Conservation (phyloP, 2,113 vertebrate genomes). For the Syngnathoides biaculeatus region DNA sequence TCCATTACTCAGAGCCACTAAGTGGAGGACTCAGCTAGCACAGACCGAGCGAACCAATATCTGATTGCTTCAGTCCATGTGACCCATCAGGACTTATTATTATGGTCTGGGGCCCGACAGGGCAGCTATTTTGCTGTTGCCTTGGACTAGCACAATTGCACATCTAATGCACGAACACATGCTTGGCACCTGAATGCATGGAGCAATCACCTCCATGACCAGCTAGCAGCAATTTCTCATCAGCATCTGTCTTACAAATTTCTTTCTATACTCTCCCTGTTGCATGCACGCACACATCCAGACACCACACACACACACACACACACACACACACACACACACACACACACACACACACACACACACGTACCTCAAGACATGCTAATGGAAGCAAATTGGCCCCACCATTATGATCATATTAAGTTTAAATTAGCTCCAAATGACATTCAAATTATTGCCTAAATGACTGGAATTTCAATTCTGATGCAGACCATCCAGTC, state of each 20-base stretch:
- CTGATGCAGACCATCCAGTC: conserved; percentile 20
- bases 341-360: conserved; percentile 23
- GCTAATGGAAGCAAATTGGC: conserved; percentile 57
- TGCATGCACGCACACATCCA: conserved; percentile 21
- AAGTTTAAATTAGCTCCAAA: conserved; percentile 62
- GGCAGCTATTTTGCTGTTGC: conserved; percentile 17
- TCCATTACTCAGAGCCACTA: neutral
- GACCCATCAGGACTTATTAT: conserved; percentile 41
- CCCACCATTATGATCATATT: conserved; percentile 57
- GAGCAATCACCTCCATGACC: conserved; percentile 49
- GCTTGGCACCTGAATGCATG: conserved; percentile 50
- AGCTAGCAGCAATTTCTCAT: conserved; percentile 48
- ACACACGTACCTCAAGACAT: conserved; percentile 37
- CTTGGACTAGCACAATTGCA: conserved; percentile 23
- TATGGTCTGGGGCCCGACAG: conserved; percentile 24
- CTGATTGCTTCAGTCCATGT: conserved; percentile 22
- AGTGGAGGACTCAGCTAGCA: neutral
- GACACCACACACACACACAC: conserved; percentile 24
- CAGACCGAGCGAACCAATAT: conserved; percentile 22
- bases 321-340: conserved; percentile 30
- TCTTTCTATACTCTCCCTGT: conserved; percentile 25
- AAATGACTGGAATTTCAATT: conserved; percentile 60
- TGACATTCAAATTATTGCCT: conserved; percentile 61
- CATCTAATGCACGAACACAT: conserved; percentile 48
- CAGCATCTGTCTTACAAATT: conserved; percentile 38